Evolutionary conservation across 2,888 invertebrate species (phyloP), one percentile per base, ranked within the genome.

Genomic region (Cephus pulcher): DNA sequence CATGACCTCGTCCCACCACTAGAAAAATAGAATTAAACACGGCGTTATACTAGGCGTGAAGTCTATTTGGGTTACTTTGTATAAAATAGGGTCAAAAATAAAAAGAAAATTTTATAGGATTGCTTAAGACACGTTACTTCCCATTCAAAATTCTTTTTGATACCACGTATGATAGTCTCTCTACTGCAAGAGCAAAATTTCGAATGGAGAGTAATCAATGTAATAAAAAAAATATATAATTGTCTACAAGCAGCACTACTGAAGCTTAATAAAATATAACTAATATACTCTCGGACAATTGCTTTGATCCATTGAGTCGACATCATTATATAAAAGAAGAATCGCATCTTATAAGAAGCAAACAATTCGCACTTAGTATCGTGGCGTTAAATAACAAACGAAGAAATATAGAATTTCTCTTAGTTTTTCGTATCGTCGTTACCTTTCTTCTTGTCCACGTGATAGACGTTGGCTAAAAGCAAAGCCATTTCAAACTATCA

Each of bases 1-100:
- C 96, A 97, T 96, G 94, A 97, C 96, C 95, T 97, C 97, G 95
- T 97, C 97, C 97, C 97, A 97, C 97, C 97, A 97, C 97, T 97
- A 96, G 94, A 97, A 96, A 92, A 94, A 94, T 92, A 94, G 93
- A 94, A 94, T 93, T 93, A 93, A 92, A 91, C 82, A 86, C 82
- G 86, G 88, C 87, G 86, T 91, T 90, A 90, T 80, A 86, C 89
- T 90, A 88, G 85, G 89, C 89, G 75, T 82, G 83, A 81, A 78
- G 73, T 79, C 81, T 82, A 82, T 79, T 23, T 76, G 69, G 32
- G 77, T 80, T 82, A 81, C 79, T 73, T 79, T 74, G 78, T 74
- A 76, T 80, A 75, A 75, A 80, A 81, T 82, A 80, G 23, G 23
- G 15, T 56, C 9, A 40, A 82, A 80, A 80, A 78, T 69, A 74